phyloP scores from a whole-genome alignment of 2,888 invertebrate species.

The Tyria jacobaeae region DNA sequence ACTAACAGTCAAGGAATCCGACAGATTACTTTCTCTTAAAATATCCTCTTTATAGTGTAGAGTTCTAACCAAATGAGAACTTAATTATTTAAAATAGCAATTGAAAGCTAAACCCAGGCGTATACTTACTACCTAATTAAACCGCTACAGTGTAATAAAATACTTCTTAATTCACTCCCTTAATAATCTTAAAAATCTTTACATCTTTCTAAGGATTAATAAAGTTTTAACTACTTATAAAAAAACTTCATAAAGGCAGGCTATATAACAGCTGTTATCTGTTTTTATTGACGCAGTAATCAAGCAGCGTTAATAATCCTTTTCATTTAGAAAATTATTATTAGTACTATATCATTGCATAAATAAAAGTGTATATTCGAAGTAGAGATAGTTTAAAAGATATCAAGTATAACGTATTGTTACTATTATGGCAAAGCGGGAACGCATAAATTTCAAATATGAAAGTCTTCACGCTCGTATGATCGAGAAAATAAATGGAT shows the following conservation, averaged over 20 bases:
- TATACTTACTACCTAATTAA: conserved; percentile 22
- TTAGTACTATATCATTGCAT: no score
- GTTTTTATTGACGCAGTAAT: conserved; percentile 68
- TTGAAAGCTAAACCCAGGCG: conserved; percentile 20
- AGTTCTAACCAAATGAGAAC: conserved; percentile 8
- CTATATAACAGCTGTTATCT: conserved; percentile 64
- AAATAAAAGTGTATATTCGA: conserved; percentile 41
- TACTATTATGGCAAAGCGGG: conserved; percentile 53
- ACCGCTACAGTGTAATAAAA: conserved; percentile 67
- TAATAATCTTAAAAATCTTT: conserved; percentile 59
- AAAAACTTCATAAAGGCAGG: conserved; percentile 66
- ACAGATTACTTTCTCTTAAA: background rate
- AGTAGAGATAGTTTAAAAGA: conserved; percentile 32
- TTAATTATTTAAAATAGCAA: conserved; percentile 17
- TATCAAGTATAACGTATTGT: conserved; percentile 47
- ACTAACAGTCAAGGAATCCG: background rate
- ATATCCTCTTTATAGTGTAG: background rate
- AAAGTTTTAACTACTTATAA: conserved; percentile 66
- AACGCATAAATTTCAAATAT: conserved; percentile 70
- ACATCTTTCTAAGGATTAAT: conserved; percentile 62
- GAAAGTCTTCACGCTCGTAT: conserved; percentile 73
- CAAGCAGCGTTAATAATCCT: conserved; percentile 67
- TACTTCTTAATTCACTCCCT: conserved; percentile 46
- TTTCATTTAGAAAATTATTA: no score
- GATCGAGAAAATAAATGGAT: conserved; percentile 77